Percentiles rank a stretch among this genome's conserved stretches.
Conservation (phyloP, 2,888 invertebrate species). For the Dicranocentrus wangi region DNA sequence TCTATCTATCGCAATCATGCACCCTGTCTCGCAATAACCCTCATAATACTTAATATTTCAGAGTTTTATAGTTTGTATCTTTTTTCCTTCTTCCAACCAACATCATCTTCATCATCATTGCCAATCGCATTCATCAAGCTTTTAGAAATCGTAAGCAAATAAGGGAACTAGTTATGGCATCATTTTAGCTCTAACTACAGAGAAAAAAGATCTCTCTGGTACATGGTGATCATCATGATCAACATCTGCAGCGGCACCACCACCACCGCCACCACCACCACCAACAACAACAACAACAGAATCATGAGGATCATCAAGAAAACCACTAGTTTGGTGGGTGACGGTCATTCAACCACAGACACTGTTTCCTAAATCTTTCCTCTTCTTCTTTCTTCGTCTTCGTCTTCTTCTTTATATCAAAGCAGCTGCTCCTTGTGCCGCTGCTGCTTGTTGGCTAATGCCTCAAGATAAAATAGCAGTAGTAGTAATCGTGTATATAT, state of each 20-base stretch:
- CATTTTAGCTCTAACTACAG: too few species aligned
- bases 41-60: too few species aligned
- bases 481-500: constrained; percentile 4
- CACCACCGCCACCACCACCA: neutral
- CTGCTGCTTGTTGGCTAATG: constrained; percentile 28
- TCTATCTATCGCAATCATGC: too few species aligned
- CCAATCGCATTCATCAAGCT: too few species aligned
- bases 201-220: too few species aligned
- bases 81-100: too few species aligned
- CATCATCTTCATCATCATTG: too few species aligned
- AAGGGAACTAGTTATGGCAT: neutral
- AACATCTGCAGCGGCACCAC: neutral
- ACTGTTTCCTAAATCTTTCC: constrained; percentile 58
- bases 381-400: neutral
- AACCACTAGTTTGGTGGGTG: constrained; percentile 65
- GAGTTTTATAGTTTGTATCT: too few species aligned
- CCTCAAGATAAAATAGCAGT: constrained; percentile 27
- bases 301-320: constrained; percentile 33
- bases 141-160: constrained; percentile 1
- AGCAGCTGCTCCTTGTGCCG: constrained; percentile 36
- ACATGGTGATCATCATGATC: neutral
- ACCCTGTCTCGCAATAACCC: too few species aligned
- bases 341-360: constrained; percentile 73
- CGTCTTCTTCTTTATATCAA: constrained; percentile 38
- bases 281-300: constrained; percentile 49